Evolutionary conservation across 2,888 invertebrate genomes (phyloP).

Genomic region (Ashinkailepas kermadecensis): DNA sequence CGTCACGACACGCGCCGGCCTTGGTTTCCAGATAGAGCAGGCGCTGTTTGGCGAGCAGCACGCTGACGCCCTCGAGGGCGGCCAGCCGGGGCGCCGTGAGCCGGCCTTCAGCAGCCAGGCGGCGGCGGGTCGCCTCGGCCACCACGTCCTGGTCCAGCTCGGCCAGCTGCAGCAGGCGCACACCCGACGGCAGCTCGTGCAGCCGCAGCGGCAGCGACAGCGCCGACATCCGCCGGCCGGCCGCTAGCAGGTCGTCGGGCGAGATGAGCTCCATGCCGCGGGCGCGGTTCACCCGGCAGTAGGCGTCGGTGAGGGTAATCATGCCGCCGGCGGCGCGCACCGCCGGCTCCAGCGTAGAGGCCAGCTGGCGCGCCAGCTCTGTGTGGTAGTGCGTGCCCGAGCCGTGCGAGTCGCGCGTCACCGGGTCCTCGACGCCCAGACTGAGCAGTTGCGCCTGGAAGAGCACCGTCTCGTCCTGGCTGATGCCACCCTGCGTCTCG

Average conservation of each 20-base stretch:
- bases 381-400: constrained; percentile 76
- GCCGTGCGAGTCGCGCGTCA: constrained; percentile 77
- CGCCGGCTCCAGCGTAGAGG: constrained; percentile 47
- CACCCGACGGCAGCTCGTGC: constrained; percentile 85
- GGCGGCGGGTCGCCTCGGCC: constrained; percentile 41
- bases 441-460: constrained; percentile 95
- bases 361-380: constrained; percentile 76
- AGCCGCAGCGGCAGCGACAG: constrained; percentile 65
- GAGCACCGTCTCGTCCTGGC: constrained; percentile 83
- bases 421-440: constrained; percentile 92
- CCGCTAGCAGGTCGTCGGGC: constrained; percentile 90
- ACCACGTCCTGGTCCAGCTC: constrained; percentile 49
- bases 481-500: constrained; percentile 38
- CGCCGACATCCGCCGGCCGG: constrained; percentile 62
- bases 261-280: constrained; percentile 91
- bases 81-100: constrained; percentile 83
- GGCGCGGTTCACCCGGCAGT: constrained; percentile 93
- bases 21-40: constrained; percentile 75
- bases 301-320: constrained; percentile 93
- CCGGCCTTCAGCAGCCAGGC: constrained; percentile 38
- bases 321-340: constrained; percentile 81
- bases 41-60: constrained; percentile 82
- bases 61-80: constrained; percentile 69
- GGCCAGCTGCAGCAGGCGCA: constrained; percentile 80
- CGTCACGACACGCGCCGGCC: constrained; percentile 86